Base-by-base conservation (phyloP, 2,797 vertebrate genomes). In the Labeo calbasu region DNA sequence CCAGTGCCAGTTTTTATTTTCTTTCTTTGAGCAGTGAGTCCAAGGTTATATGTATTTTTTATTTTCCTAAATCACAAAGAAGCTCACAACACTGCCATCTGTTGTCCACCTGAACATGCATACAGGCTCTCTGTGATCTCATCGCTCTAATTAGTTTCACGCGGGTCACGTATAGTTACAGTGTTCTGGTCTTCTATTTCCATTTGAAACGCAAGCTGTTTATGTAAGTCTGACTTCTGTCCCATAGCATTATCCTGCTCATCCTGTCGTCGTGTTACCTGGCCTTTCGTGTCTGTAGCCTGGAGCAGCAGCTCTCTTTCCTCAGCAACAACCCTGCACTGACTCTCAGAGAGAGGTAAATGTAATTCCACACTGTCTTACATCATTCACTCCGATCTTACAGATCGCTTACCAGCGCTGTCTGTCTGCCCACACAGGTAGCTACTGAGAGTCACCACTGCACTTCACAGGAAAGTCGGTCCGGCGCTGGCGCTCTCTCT, bases 301-400 rank as follows among this genome's bases (percentile, higher is more conserved):
- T 97, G 92, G 97, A 97, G 90, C 96, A 97, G 92, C 96, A 96
- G 89, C 93, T 97, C 73, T 94, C 94, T 78, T 95, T 95, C 84
- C 92, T 95, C 86, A 94, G 88, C 91, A 93, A 90, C 72, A 92
- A 93, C 71, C 90, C 91, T 0, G 87, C 88, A 0, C 84, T 89
- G 51, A 87, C 88, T 25, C 87, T 92, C 36, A 87, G 88, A 87
- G 91, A 93, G 91, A 96, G 94, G 96, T 96, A 90, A 88, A 86
- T 11, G 23, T 46, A 40, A 70, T 66, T 46, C 48, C 75, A 57
- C 80, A 19, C 71, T 15, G 21, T 55, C 66, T 9, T 11, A 11
- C 23, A 4, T 32, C 53, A 81, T n/a, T 9, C 53, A 32, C 79
- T 19, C 10, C 12, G 7, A 6, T 40, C 55, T 46, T 17, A 77